These are phyloP conservation scores for Haliaeetus leucogaster DNA, from an alignment of 2,113 vertebrate genomes.

Conservation along the genomic window DNA sequence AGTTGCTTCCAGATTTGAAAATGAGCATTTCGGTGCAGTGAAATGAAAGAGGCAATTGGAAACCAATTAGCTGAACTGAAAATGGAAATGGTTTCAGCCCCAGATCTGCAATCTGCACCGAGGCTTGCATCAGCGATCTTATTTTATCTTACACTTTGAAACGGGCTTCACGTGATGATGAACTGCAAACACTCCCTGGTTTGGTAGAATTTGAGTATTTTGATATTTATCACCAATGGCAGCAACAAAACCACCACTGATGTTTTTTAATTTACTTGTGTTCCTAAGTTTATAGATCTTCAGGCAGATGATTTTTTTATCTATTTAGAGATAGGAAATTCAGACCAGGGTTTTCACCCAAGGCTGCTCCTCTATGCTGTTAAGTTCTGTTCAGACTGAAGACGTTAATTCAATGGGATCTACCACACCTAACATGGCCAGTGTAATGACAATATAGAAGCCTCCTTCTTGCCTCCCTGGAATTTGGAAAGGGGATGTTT, in stretches of 20 bases:
- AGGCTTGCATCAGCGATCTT: neutral
- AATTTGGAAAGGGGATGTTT: neutral
- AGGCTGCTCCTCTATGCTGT: neutral
- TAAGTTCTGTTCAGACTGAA: neutral
- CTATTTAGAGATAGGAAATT: neutral
- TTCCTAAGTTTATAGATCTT: neutral
- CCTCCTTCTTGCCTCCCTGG: neutral
- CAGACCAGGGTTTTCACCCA: neutral
- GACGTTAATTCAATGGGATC: neutral
- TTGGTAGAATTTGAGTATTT: neutral
- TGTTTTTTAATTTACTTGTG: neutral
- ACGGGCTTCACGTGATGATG: neutral
- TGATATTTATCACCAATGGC: neutral
- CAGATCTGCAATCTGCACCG: neutral
- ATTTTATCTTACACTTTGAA: neutral
- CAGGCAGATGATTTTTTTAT: neutral
- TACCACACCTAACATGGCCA: neutral
- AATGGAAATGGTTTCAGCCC: slow-evolving; percentile 17
- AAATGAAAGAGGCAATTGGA: slow-evolving; percentile 24
- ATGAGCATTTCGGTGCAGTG: slow-evolving; percentile 6
- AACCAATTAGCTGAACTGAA: slow-evolving; percentile 35
- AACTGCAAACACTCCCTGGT: neutral
- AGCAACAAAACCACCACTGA: neutral
- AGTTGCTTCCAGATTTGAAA: slow-evolving; percentile 16
- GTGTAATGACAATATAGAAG: neutral